These are phyloP conservation scores for Eurypyga helias DNA, from an alignment of 2,113 vertebrate species.

Conservation along the genomic window DNA sequence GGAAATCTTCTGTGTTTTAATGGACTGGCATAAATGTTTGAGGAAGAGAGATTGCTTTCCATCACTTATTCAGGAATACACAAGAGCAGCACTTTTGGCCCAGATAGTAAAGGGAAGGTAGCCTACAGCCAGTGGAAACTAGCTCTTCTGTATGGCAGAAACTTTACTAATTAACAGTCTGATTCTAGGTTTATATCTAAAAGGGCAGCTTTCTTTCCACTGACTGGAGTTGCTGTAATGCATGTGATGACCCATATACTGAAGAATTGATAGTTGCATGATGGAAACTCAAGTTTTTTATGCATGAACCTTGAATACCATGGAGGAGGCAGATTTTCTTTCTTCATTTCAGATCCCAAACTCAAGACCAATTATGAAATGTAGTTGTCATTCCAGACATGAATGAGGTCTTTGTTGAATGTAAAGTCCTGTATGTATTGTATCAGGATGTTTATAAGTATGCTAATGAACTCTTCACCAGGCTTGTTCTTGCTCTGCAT, in stretches of 20 bases:
- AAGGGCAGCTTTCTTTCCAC: not conserved
- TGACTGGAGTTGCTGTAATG: not conserved
- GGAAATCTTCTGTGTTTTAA: not conserved
- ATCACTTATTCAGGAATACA: not conserved
- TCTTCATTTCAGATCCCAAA: not conserved
- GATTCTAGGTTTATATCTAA: not conserved
- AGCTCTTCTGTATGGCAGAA: not conserved
- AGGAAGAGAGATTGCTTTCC: not conserved
- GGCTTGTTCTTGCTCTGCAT: not conserved
- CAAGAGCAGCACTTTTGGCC: not conserved
- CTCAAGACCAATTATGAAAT: not conserved
- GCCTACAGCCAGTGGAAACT: not conserved
- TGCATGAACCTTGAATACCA: not conserved
- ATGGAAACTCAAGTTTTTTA: not conserved
- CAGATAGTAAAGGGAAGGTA: not conserved
- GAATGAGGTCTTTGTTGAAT: not conserved
- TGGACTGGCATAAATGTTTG: not conserved
- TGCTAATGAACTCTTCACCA: not conserved
- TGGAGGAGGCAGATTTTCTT: not conserved
- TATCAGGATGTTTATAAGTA: not conserved
- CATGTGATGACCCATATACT: not conserved
- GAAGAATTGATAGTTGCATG: not conserved
- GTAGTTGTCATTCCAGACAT: not conserved
- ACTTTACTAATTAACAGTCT: not conserved
- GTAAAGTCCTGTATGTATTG: not conserved